Conservation (phyloP, 1,140 invertebrate species). For the Contarinia nasturtii region DNA sequence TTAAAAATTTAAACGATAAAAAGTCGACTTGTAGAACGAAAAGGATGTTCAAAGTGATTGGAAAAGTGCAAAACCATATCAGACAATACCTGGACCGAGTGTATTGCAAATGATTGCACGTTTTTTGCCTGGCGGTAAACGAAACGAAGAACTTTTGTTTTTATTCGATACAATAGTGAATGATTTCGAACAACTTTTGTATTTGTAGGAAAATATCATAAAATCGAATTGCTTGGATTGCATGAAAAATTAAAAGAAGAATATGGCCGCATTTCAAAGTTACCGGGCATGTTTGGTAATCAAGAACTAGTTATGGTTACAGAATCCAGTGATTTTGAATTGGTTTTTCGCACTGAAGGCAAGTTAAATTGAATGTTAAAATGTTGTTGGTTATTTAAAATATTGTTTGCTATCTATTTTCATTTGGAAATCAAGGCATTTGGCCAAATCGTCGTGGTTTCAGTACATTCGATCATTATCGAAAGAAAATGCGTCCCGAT, state of each 20-base stretch:
- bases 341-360: slow-evolving; percentile 16
- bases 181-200: too few species aligned
- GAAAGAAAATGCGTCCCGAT: slow-evolving; percentile 10
- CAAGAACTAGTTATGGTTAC: slow-evolving; percentile 13
- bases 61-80: slow-evolving; percentile 14
- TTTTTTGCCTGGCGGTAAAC: slow-evolving; percentile 16
- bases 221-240: slow-evolving; percentile 5
- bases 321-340: slow-evolving; percentile 16
- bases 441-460: slow-evolving; percentile 15
- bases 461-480: slow-evolving; percentile 13
- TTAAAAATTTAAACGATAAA: too few species aligned
- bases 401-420: too few species aligned
- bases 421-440: too few species aligned
- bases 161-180: background rate
- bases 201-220: slow-evolving; percentile 13
- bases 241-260: slow-evolving; percentile 8
- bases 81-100: slow-evolving; percentile 12
- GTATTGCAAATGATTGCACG: slow-evolving; percentile 11
- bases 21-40: background rate
- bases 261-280: slow-evolving; percentile 12
- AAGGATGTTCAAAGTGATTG: slow-evolving; percentile 4
- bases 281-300: slow-evolving; percentile 13
- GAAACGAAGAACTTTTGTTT: background rate
- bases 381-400: slow-evolving; percentile 4
- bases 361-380: too few species aligned